Percentiles rank a stretch among this genome's conserved stretches.
phyloP scores from a whole-genome alignment of 2,113 vertebrate genomes.

The Burhinus bistriatus region DNA sequence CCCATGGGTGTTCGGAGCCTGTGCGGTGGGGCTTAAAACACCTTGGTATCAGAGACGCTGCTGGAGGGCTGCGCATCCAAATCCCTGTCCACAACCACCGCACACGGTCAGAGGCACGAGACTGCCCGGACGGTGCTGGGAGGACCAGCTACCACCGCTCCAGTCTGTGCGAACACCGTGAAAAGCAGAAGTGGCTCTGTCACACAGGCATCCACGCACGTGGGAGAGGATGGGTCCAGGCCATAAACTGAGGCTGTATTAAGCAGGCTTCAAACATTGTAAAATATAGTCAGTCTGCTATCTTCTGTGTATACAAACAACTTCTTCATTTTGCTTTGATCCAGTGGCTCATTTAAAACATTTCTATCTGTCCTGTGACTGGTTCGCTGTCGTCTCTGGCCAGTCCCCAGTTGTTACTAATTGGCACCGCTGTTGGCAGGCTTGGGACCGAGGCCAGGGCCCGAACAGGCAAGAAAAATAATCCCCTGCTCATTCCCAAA shows the following conservation, averaged over 20 bases:
- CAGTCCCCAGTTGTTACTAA: constrained; percentile 33
- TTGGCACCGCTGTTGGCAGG: neutral
- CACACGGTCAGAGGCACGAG: accelerated
- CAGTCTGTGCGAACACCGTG: neutral
- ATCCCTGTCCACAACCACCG: accelerated
- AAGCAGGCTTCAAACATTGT: neutral
- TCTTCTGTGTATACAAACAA: neutral
- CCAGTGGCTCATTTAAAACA: neutral
- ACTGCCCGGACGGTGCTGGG: accelerated
- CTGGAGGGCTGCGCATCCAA: neutral
- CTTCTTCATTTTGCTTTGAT: neutral
- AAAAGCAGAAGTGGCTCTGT: neutral
- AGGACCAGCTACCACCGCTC: accelerated
- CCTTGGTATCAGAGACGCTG: neutral
- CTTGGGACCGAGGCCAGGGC: constrained; percentile 26
- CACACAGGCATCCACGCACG: accelerated
- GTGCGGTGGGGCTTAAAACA: accelerated
- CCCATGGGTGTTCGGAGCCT: accelerated
- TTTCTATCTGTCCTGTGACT: neutral
- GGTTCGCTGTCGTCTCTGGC: neutral
- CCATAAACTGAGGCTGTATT: accelerated
- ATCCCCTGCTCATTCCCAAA: neutral
- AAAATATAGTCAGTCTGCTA: neutral
- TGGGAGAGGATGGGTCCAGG: neutral
- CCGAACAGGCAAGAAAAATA: neutral